Conservation (phyloP, 2,888 invertebrate genomes). For the Blastobasis lacticolella region DNA sequence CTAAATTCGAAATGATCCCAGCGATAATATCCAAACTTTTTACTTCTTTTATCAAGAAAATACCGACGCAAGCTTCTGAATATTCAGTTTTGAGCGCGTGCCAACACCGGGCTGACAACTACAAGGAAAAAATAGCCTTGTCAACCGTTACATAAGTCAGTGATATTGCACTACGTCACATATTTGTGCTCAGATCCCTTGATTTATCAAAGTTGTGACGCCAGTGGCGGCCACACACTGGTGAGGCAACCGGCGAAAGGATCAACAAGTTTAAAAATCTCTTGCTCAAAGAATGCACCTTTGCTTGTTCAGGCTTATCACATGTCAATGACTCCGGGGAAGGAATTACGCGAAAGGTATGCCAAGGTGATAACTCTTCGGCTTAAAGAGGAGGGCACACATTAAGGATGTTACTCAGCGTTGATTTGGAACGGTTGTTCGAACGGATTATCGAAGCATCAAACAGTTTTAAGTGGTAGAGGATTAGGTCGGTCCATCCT, state of each 20-base stretch:
- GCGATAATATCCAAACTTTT: no score
- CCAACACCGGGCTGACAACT: conserved; percentile 56
- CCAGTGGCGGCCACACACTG: no score
- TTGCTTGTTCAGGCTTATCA: conserved; percentile 31
- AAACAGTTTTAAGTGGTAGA: no score
- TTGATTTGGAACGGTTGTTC: no score
- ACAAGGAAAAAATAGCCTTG: conserved; percentile 65
- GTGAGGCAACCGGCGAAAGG: no score
- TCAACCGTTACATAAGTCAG: conserved; percentile 41
- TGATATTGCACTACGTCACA: conserved; percentile 14
- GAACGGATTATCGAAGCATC: no score
- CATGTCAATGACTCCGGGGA: conserved; percentile 48
- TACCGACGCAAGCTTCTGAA: background rate
- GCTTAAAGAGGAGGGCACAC: conserved; percentile 30
- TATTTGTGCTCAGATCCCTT: background rate
- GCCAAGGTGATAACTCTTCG: conserved; percentile 50
- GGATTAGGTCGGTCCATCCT: no score
- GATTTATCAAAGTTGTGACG: no score
- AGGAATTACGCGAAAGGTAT: conserved; percentile 50
- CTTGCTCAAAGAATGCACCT: background rate
- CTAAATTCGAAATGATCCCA: no score
- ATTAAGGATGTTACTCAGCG: no score
- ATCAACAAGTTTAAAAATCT: no score
- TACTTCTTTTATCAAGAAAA: background rate
- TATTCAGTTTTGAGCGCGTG: conserved; percentile 45